These are phyloP conservation scores for Sarcophaga rosellei DNA, from an alignment of 2,888 invertebrate species.

Conservation along the genomic window DNA sequence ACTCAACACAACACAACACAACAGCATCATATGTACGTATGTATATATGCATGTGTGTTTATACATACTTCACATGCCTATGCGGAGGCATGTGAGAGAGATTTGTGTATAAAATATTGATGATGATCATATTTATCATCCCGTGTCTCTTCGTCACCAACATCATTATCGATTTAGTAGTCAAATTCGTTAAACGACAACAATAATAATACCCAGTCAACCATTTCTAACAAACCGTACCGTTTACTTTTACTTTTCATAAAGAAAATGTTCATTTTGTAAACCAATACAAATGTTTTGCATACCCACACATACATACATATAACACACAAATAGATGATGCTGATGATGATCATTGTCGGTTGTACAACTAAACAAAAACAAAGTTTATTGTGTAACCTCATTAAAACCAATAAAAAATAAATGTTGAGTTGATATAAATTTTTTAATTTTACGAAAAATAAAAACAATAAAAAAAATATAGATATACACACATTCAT, in stretches of 20 bases:
- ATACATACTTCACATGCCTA: neutral
- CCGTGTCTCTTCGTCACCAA: constrained; percentile 7
- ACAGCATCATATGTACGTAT: neutral
- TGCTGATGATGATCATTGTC: constrained; percentile 1
- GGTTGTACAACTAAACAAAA: neutral
- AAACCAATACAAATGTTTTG: no score
- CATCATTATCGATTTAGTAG: neutral
- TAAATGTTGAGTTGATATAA: constrained; percentile 44
- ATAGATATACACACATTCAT: constrained; percentile 33
- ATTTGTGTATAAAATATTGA: constrained; percentile 6
- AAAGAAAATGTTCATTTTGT: no score
- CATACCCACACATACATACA: no score
- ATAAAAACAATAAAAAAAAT: constrained; percentile 37
- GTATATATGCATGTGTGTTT: neutral
- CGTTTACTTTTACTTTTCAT: no score
- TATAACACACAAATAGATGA: no score
- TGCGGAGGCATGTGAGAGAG: neutral
- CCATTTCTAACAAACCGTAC: neutral
- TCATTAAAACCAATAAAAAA: constrained; percentile 66
- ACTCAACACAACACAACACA: constrained; percentile 5
- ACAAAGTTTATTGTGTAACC: constrained; percentile 64
- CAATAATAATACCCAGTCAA: neutral
- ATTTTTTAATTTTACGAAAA: constrained; percentile 38
- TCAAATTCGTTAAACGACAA: neutral
- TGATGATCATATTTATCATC: constrained; percentile 29